Percentiles rank a stretch among this genome's conserved stretches.
Evolutionary conservation across 1,140 invertebrate species (phyloP).

Genomic region (Sitodiplosis mosellana): DNA sequence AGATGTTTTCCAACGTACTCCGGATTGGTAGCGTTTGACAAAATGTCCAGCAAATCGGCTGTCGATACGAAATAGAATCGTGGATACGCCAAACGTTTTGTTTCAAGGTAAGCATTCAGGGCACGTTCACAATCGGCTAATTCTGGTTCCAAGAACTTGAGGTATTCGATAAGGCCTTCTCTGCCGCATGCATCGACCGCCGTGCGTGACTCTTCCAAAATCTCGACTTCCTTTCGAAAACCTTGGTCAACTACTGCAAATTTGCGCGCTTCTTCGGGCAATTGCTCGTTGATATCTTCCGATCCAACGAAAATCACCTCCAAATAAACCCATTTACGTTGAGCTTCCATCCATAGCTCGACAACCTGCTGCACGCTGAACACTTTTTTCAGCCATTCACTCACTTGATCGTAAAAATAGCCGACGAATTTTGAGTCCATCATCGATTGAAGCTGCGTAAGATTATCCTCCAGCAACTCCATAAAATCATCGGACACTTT

Average conservation of each 20-base stretch:
- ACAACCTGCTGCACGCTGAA: background rate
- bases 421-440: constrained; percentile 70
- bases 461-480: constrained; percentile 74
- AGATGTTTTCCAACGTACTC: constrained; percentile 67
- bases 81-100: constrained; percentile 83
- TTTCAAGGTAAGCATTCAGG: constrained; percentile 86
- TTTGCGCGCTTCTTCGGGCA: too few species aligned
- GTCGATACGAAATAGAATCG: constrained; percentile 92
- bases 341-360: constrained; percentile 66
- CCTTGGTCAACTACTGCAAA: constrained; percentile 66
- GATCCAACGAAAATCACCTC: constrained; percentile 83
- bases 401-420: constrained; percentile 58
- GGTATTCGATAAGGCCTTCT: constrained; percentile 48
- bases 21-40: constrained; percentile 91
- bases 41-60: constrained; percentile 83
- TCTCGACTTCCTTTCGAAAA: constrained; percentile 59
- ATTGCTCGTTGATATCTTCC: constrained; percentile 72
- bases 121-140: constrained; percentile 79
- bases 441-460: constrained; percentile 70
- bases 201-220: constrained; percentile 46
- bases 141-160: constrained; percentile 69
- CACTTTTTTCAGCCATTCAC: constrained; percentile 55
- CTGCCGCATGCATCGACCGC: constrained; percentile 60
- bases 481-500: constrained; percentile 62
- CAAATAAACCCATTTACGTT: constrained; percentile 70